Conservation (phyloP, 2,888 invertebrate species). For the Minunthozetes semirufus region DNA sequence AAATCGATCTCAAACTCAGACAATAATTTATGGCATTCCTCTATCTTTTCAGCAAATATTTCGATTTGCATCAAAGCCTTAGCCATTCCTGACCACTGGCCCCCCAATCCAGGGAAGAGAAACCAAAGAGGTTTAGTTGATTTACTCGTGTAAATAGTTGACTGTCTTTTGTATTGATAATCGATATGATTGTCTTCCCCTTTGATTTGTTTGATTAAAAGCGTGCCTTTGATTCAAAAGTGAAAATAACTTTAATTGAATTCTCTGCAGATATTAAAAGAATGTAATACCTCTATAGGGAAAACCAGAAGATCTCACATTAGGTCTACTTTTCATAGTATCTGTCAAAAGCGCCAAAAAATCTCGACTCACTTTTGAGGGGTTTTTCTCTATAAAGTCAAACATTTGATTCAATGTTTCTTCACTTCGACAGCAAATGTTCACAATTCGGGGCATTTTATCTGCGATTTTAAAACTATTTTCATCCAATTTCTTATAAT, state of each 20-base stretch:
- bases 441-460: slow-evolving; percentile 23
- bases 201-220: neutral
- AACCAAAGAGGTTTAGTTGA: neutral
- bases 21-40: neutral
- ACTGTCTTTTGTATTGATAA: neutral
- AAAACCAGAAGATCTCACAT: slow-evolving; percentile 10
- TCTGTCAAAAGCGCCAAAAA: slow-evolving; percentile 33
- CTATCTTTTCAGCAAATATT: neutral
- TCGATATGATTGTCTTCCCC: neutral
- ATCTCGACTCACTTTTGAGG: slow-evolving; percentile 28
- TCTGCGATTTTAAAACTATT: slow-evolving; percentile 1
- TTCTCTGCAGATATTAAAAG: neutral
- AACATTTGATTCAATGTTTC: slow-evolving; percentile 31
- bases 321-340: neutral
- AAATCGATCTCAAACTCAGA: neutral
- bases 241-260: neutral
- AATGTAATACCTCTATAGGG: slow-evolving; percentile 23
- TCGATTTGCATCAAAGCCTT: neutral
- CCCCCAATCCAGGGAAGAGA: slow-evolving; percentile 47
- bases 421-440: slow-evolving; percentile 34
- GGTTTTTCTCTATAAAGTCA: slow-evolving; percentile 32
- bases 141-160: neutral
- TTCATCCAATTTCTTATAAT: neutral
- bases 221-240: neutral
- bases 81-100: neutral